Percentiles rank a stretch among this genome's conserved stretches.
phyloP scores from a whole-genome alignment of 2,888 invertebrate species.

The Vanessa cardui region DNA sequence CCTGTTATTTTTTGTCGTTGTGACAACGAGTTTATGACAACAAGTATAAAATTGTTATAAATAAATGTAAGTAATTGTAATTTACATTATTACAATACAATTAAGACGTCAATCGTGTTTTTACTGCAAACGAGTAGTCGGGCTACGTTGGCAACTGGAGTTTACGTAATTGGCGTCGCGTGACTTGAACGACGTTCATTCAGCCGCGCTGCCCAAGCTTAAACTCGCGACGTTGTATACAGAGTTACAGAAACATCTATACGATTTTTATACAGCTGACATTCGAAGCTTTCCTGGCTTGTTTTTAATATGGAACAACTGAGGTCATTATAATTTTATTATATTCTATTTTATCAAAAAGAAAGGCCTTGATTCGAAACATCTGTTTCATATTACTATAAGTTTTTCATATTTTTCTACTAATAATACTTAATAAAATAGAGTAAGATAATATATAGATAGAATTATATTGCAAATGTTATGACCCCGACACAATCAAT shows the following conservation, averaged over 20 bases:
- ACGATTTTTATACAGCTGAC: conserved; percentile 12
- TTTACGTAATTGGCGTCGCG: conserved; percentile 73
- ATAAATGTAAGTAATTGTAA: conserved; percentile 56
- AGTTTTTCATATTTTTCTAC: background rate
- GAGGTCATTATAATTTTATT: background rate
- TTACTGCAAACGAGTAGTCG: conserved; percentile 70
- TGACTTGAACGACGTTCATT: conserved; percentile 70
- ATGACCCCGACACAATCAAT: background rate
- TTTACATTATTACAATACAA: conserved; percentile 70
- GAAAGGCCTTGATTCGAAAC: background rate
- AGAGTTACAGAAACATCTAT: conserved; percentile 22
- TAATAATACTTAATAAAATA: background rate
- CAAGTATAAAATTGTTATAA: too few relatives aligned
- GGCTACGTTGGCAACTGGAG: conserved; percentile 61
- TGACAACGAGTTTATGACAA: conserved; percentile 21
- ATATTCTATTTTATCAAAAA: background rate
- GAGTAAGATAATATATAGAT: background rate
- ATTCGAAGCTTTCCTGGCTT: conserved; percentile 2
- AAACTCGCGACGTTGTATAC: conserved; percentile 37
- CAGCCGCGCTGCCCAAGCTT: conserved; percentile 53
- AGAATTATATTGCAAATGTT: background rate
- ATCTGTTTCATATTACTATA: background rate
- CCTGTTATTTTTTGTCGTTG: conserved; percentile 32
- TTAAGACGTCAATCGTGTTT: conserved; percentile 70
- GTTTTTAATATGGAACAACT: background rate